Evolutionary conservation across 2,888 invertebrate species (phyloP), one percentile per base, ranked within the genome.

Genomic region (Eupithecia centaureata): DNA sequence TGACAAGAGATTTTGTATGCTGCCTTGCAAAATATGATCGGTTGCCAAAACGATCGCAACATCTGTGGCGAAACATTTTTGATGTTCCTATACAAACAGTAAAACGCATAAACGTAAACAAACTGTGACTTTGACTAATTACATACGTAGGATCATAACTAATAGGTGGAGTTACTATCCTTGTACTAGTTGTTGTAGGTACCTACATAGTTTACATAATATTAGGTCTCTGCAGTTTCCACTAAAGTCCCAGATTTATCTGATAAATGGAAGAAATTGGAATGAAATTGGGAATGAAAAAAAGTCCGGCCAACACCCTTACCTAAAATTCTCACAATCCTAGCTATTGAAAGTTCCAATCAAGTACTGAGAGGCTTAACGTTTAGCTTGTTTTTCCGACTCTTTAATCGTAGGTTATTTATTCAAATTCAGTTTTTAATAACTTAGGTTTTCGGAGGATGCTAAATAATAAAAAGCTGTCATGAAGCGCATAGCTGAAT

Each of bases 21-120:
- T 64, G 52, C 58, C 65, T 70, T 70, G 63, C 70, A 66, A 70
- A 66, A 70, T 66, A 63, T 60, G 32, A 63, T 54, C 30, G 60
- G 60, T 64, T 66, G 54, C 70, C 57, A 42, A 66, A 70, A 70
- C 58, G n/a, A 47, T 42, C 33, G 61, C 66, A 64, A 63, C 61
- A 54, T 38, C 13, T 67, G 60, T 70, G 66, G 42, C 52, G 70
- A 70, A 70, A 70, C 52, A 35, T 42, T 62, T 64, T 42, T 56
- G 65, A 52, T 28, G 63, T 51, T 58, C n/a, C 27, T 56, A 61
- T 63, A 59, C 63, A 58, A 66, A 62, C 56, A 60, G 63, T 56
- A 58, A 61, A 61, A 35, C 57, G 35, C 38, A 30, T 61, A 58
- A 57, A 35, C 51, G 8, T 51, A 56, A 65, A 47, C 57, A 52